Base-by-base conservation (phyloP, 30 jellyfish, hydroid and myxozoan species). In the Hydractinia symbiolongicarpus region DNA sequence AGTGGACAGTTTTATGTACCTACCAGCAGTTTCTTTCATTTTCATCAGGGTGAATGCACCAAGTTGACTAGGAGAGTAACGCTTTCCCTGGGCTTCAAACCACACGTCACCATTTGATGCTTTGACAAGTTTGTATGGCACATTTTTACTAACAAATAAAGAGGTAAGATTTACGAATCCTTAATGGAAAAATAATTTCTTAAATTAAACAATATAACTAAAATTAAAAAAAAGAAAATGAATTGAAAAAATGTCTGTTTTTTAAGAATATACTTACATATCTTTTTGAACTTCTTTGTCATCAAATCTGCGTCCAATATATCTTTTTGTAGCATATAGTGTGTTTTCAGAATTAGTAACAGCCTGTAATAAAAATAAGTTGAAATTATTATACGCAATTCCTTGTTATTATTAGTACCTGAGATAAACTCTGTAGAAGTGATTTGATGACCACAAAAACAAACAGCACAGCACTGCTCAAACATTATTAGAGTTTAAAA, bases 11-110 rank as follows among this genome's bases (percentile, higher is more conserved):
- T n/a, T 44, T 52, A 8, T 30, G 16, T 58, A 30, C 11, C 53
- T 58, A 86, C 95, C 99, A 73, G 96, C 99, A 58, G 99, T 93
- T 66, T 87, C 96, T 71, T 93, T 93, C 99, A 93, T 93, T 84
- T 93, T 93, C 78, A 78, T 79, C 72, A 93, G 82, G 50, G 81
- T 86, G 72, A 86, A 93, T 1, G 99, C 96, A 17, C 95, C 97
- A 58, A 88, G 79, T 76, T 88, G 96, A 70, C 95, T 82, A 40
- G 99, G 99, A 9, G 99, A 88, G 72, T 93, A 93, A 1, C 66
- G 83, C 60, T 88, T 88, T 62, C 99, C 99, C 66, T 83, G 95
- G 30, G 96, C 99, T 70, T 93, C 93, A 84, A 93, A 83, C 99
- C 99, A 93, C 53, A 92, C 96, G 71, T 93, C 99, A 8, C 98